A percentile compares a stretch with the other conserved stretches of the same genome.
These are phyloP conservation scores for Phocides pigmalion DNA, from an alignment of 1,140 invertebrate genomes.

Conservation along the genomic window DNA sequence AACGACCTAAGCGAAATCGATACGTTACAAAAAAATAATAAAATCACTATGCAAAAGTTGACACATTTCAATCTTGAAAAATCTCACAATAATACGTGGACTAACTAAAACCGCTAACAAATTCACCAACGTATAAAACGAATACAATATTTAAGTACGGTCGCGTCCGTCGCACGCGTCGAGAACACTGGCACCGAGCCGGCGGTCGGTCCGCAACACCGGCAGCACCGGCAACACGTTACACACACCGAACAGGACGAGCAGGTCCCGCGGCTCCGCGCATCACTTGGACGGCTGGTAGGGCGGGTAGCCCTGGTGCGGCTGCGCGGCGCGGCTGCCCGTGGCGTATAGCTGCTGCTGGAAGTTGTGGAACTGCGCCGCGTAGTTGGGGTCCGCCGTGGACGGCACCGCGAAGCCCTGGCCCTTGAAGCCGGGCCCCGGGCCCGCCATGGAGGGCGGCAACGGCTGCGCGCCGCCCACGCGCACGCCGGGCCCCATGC, in stretches of 20 bases:
- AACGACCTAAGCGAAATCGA: constrained; percentile 48
- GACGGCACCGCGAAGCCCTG: constrained; percentile 92
- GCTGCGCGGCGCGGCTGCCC: constrained; percentile 86
- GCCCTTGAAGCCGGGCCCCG: constrained; percentile 89
- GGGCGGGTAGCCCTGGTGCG: constrained; percentile 72
- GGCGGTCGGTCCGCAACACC: constrained; percentile 8
- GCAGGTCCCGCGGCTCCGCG: constrained; percentile 27
- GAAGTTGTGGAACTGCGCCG: constrained; percentile 97
- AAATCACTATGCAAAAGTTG: constrained; percentile 50
- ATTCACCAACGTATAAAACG: constrained; percentile 55
- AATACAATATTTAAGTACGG: constrained; percentile 51
- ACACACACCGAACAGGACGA: not conserved
- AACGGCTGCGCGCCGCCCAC: constrained; percentile 86
- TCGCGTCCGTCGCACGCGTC: constrained; percentile 34
- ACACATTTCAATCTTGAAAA: constrained; percentile 53
- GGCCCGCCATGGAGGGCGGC: constrained; percentile 91
- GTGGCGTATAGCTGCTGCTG: constrained; percentile 97
- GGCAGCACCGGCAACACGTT: too few species aligned
- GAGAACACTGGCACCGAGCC: constrained; percentile 11
- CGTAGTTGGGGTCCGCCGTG: constrained; percentile 95
- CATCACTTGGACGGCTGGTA: constrained; percentile 79
- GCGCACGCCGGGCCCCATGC: constrained; percentile 62
- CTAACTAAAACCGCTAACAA: constrained; percentile 61
- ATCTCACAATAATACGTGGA: constrained; percentile 62
- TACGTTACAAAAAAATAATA: constrained; percentile 41